These are phyloP conservation scores for Rhinolophus sinicus DNA, from an alignment of 2,113 vertebrate genomes.

Conservation along the genomic window DNA sequence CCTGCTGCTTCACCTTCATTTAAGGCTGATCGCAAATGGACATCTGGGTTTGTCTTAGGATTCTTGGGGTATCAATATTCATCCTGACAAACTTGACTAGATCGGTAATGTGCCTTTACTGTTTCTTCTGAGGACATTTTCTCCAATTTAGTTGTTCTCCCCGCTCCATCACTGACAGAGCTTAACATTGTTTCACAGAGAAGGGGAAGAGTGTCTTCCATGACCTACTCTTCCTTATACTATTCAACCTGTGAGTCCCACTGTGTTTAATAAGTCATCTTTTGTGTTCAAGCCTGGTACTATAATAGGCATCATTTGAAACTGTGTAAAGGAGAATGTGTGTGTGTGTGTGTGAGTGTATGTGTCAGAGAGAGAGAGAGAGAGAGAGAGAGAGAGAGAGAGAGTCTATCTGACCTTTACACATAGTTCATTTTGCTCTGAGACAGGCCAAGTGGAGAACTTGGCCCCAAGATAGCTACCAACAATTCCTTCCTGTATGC, in stretches of 20 bases:
- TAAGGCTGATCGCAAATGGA: not conserved
- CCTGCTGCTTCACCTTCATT: conserved; percentile 41
- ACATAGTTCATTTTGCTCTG: conserved; percentile 2
- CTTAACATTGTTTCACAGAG: not conserved
- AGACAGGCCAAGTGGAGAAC: not conserved
- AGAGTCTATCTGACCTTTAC: not conserved
- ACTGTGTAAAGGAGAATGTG: not conserved
- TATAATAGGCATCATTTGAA: not conserved
- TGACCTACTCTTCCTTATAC: not conserved
- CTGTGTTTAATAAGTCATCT: not conserved
- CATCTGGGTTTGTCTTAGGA: conserved; percentile 61
- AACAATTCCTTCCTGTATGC: not conserved
- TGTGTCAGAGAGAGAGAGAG: not conserved
- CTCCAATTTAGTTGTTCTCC: not conserved
- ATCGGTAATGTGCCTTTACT: not conserved
- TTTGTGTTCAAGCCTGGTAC: not conserved
- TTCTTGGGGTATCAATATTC: not conserved
- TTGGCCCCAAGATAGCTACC: not conserved
- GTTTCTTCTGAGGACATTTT: conserved; percentile 25
- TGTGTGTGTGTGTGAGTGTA: not conserved
- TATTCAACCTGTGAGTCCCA: not conserved
- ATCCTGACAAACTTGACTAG: not conserved
- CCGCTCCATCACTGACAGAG: not conserved
- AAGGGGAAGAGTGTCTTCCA: not conserved
- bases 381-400: not conserved